phyloP scores from a whole-genome alignment of 2,113 vertebrate species.

The Sus scrofa region DNA sequence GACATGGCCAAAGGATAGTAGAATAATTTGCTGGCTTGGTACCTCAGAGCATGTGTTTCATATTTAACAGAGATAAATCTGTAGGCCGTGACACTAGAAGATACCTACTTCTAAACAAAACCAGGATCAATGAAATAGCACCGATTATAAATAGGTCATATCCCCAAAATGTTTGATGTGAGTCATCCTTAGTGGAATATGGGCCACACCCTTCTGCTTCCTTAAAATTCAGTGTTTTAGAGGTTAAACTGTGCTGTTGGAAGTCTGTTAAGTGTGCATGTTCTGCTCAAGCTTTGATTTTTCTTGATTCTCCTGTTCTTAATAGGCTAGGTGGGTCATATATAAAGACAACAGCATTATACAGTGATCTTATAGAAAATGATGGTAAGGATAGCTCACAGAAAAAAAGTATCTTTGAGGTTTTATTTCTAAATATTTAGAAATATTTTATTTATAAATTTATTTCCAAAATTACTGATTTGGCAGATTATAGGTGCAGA shows the following conservation, averaged over 20 bases:
- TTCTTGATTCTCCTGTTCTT: background rate
- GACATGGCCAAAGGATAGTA: background rate
- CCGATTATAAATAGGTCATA: background rate
- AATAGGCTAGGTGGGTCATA: background rate
- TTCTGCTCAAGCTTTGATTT: constrained; percentile 1
- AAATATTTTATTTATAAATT: constrained; percentile 30
- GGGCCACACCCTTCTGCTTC: background rate
- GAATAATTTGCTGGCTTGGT: constrained; percentile 37
- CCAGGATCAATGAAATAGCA: background rate
- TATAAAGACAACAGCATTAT: background rate
- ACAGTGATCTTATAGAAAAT: background rate
- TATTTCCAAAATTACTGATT: background rate
- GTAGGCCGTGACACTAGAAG: constrained; percentile 6
- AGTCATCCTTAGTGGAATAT: background rate
- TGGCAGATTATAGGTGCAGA: background rate
- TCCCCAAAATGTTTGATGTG: background rate
- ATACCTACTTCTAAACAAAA: constrained; percentile 48
- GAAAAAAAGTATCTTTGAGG: background rate
- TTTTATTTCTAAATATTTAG: constrained; percentile 16
- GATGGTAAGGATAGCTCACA: background rate
- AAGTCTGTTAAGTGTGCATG: background rate
- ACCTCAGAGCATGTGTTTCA: background rate
- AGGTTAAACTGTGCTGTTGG: background rate
- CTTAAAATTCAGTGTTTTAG: background rate
- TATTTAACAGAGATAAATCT: constrained; percentile 26